Evolutionary conservation across 2,797 vertebrate genomes (phyloP), one percentile per base, ranked within the genome.

Genomic region (Picus viridis): DNA sequence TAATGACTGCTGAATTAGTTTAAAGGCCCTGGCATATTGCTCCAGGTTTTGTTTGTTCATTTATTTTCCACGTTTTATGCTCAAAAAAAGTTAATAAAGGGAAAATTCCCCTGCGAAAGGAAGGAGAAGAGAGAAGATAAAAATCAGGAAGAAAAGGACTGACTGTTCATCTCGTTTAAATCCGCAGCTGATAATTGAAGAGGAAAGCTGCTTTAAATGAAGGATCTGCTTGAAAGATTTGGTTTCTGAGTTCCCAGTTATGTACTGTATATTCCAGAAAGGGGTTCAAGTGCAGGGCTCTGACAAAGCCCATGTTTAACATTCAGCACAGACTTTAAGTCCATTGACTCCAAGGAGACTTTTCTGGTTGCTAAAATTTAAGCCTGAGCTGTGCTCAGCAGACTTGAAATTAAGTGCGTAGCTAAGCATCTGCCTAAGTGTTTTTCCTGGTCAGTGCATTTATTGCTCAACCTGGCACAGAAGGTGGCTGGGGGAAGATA

Each of bases 181-280:
- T 29, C 74, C 80, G 68, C 41, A 71, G 89, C 57, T 73, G 93
- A 90, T 71, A 95, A 95, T n/a, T 83, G 94, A 56, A 70, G 58
- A 86, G 89, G 34, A 91, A 94, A 95, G 93, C 90, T 94, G 79
- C 61, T 94, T 96, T 83, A 94, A 95, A 93, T 95, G 94, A 93
- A 92, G 89, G 71, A 70, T 56, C 77, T 81, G 49, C 32, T 76
- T 41, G 90, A 62, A 92, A 74, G 68, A 54, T 73, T 86, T 67
- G 72, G 26, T 72, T 92, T 51, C 76, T 76, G 18, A 79, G 67
- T 83, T 91, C 87, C 77, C 36, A 86, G 4, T 79, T 43, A 71
- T 6, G 27, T 54, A 45, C 71, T 56, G 54, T 8, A 10, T 85
- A 56, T 72, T 87, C 83, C 78, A 95, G 84, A 85, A 69, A 83